Evolutionary conservation across 92 coral and sea anemone species (phyloP), one percentile per base, ranked within the genome.

Genomic region (Epizoanthus stellaris): DNA sequence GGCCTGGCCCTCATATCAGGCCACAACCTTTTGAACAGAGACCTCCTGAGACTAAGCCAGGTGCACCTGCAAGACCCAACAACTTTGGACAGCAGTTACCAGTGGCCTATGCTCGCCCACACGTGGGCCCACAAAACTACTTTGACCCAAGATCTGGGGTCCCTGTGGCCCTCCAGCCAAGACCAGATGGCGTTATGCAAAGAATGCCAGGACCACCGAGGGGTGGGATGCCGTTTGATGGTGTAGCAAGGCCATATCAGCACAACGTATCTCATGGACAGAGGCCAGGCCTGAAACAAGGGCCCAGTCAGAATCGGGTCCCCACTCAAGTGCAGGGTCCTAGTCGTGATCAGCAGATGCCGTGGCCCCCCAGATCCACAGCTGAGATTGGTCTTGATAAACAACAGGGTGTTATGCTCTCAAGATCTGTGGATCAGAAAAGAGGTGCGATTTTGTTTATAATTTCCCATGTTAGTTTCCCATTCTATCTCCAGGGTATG

Each of bases 1-100:
- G 40, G 21, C n/a, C 70, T 23, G 58, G 61, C n/a, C 30, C 61
- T 21, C 83, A 79, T 12, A 63, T 63, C 19, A 79, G 83, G 71
- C 67, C 70, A 11, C 64, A 79, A 12, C 43, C 20, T 13, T 79
- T 79, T 21, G 83, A 79, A 43, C 83, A 79, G 34, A 63, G 69
- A 16, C 65, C 82, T 12, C 82, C 82, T 4, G 82, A 76, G 21
- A 58, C 82, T 12, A 79, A 58, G 13, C 70, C 58, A 62, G 83
- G 3, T 3, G 61, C 54, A 42, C 61, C 57, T 0, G 61, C 61
- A 79, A 45, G 71, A 11, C 83, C 83, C 21, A 63, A 61, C 43
- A 70, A 63, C 53, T 79, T 79, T 79, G 58, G 83, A n/a, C 83
- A 79, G 72, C 83, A 79, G 42, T 12, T 79, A 20, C 83, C 70